Percentiles rank a stretch among this genome's conserved stretches.
Evolutionary conservation across 2,797 vertebrate species (phyloP).

Genomic region (Ateles fusciceps): DNA sequence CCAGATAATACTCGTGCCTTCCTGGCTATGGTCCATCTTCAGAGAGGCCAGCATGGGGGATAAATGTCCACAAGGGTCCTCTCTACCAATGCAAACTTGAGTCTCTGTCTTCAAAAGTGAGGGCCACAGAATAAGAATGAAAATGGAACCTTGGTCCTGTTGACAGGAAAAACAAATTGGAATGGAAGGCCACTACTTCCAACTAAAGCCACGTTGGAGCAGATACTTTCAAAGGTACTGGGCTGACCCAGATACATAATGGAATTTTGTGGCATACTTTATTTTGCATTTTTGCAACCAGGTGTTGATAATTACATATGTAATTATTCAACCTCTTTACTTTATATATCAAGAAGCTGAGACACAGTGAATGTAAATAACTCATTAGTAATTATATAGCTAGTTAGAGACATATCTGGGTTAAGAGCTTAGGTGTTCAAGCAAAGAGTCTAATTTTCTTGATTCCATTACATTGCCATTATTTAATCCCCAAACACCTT

Average conservation of each 20-base stretch:
- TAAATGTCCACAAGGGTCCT: too few species aligned
- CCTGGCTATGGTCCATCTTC: too few species aligned
- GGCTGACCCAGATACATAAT: neutral
- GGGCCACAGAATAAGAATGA: neutral
- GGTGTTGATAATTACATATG: neutral
- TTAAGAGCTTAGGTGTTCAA: neutral
- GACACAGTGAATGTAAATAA: neutral
- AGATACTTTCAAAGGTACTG: neutral
- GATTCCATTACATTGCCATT: neutral
- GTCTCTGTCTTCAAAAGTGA: neutral
- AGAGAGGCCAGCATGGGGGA: too few species aligned
- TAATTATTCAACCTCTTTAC: neutral
- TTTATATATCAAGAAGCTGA: neutral
- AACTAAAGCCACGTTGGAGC: neutral
- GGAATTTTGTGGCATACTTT: neutral
- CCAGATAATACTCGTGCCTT: too few species aligned
- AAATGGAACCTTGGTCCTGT: neutral
- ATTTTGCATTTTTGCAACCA: neutral
- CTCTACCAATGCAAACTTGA: neutral
- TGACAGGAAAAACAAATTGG: accelerated
- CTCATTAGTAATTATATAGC: neutral
- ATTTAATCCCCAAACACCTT: neutral
- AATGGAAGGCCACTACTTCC: neutral
- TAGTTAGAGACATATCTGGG: neutral
- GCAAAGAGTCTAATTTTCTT: neutral